Conservation (phyloP, 2,113 vertebrate genomes). For the Antennarius striatus region DNA sequence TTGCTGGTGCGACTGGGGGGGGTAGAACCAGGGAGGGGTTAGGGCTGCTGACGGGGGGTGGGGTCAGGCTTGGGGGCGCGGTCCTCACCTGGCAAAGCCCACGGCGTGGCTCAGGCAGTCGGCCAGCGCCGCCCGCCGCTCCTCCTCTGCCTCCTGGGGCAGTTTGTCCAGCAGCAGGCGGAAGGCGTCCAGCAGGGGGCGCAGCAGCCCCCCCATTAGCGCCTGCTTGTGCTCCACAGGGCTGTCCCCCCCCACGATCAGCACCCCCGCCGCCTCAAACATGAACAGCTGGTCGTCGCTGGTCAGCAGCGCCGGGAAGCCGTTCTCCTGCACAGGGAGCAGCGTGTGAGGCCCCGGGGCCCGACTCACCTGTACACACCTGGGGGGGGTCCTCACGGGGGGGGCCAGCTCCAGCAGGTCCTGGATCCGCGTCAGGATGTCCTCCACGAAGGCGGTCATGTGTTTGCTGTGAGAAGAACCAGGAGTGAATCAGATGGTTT, state of each 20-base stretch:
- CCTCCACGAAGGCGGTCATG: slow-evolving; percentile 95
- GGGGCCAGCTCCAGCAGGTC: slow-evolving; percentile 92
- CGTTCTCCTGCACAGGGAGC: slow-evolving; percentile 85
- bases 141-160: slow-evolving; percentile 87
- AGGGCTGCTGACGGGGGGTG: no score
- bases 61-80: no score
- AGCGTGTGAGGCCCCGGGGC: no score
- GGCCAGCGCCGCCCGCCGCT: slow-evolving; percentile 86
- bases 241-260: slow-evolving; percentile 93
- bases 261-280: slow-evolving; percentile 93
- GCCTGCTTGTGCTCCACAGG: slow-evolving; percentile 90
- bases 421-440: slow-evolving; percentile 95
- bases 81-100: slow-evolving; percentile 91
- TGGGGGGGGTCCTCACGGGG: slow-evolving; percentile 81
- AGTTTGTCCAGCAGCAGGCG: slow-evolving; percentile 90
- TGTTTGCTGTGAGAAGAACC: slow-evolving; percentile 82
- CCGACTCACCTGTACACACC: no score
- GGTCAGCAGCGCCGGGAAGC: slow-evolving; percentile 89
- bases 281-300: slow-evolving; percentile 98
- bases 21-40: no score
- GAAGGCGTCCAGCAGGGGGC: slow-evolving; percentile 93
- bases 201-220: slow-evolving; percentile 92
- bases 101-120: slow-evolving; percentile 97
- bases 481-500: neutral
- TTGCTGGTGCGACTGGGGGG: slow-evolving; percentile 93